Base-by-base conservation (phyloP, 2,888 invertebrate genomes). In the Zeuzera pyrina region DNA sequence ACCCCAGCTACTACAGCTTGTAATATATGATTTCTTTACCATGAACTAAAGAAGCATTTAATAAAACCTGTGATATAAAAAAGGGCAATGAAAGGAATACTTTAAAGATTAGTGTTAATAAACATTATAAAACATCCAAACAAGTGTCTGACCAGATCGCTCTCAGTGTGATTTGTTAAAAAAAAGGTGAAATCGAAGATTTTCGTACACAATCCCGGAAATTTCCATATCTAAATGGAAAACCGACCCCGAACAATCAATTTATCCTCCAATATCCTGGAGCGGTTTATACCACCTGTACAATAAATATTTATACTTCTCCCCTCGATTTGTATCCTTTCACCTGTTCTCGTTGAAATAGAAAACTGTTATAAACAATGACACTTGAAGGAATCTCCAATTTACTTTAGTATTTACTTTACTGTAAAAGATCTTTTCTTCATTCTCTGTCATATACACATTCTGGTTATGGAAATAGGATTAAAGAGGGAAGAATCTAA, bases 221-320 rank as follows among this genome's bases (percentile, higher is more conserved):
- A 83, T 83, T 81, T 83, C 81, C 81, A 83, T 83, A 81, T 81
- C 81, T 83, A 83, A 83, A 83, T 83, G 81, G 81, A 79, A 83
- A 83, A 81, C 78, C 81, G 73, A 79, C 77, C 81, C 77, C 72
- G 77, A 72, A 79, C 81, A 83, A 81, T 83, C 81, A 83, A 83
- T 83, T 81, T 81, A 83, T 79, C 81, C 78, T 66, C 65, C 79
- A 77, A 79, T 79, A 81, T 81, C 78, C 78, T 78, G 70, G 57
- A 73, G 77, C 77, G 77, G 78, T 78, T 77, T 79, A 81, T 77
- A 78, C 77, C 79, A 79, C 79, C 79, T 79, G 81, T 77, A 78
- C 76, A 73, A 81, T 79, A 79, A 79, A 83, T 81, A 78, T 81
- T 79, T 81, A 78, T 78, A 73, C 63, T 63, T 68, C 65, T 59